Evolutionary conservation across 2,888 invertebrate genomes (phyloP), one percentile per base, ranked within the genome.

Genomic region (Protodeltote pygarga): DNA sequence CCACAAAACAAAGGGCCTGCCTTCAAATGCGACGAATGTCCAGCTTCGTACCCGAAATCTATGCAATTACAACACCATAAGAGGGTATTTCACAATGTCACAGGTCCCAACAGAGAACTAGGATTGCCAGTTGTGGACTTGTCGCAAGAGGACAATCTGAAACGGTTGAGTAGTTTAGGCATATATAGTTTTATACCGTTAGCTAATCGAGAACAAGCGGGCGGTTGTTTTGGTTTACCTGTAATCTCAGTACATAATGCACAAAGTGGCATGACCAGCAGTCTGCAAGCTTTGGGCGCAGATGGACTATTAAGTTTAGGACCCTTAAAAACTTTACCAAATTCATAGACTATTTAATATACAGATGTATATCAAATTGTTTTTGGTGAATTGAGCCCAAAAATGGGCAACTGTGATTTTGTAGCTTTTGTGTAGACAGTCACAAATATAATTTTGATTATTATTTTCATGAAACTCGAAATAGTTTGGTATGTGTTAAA

Each of bases 161-260:
- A 93, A 65, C 93, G 94, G 61, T 85, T 96, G 6, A 92, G 93
- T 54, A 93, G 83, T 72, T 86, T 96, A 71, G 96, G 96, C 25
- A 95, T 96, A 54, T 94, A 94, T 71, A 95, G 94, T 85, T 96
- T 94, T 81, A 95, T 96, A 67, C 96, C 96, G 0, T 75, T 96
- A 51, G 94, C 95, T 1, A 94, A 94, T 62, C 85, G 94, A 13
- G 94, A 94, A 47, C 93, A 93, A 52, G 85, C 92, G 0, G 93
- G 93, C 21, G 94, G 95, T 3, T 94, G 94, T 50, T 96, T 95
- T 64, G 95, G 95, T 6, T 89, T 96, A 38, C 96, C 96, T 1
- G 94, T 96, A 46, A 93, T 95, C 37, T 94, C 95, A 1, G 93
- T 94, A 34, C 94, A 95, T 68, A 94, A 93, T 51, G 92, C 93